Evolutionary conservation across 2,113 vertebrate species (phyloP).

Genomic region (Larimichthys polyactis): DNA sequence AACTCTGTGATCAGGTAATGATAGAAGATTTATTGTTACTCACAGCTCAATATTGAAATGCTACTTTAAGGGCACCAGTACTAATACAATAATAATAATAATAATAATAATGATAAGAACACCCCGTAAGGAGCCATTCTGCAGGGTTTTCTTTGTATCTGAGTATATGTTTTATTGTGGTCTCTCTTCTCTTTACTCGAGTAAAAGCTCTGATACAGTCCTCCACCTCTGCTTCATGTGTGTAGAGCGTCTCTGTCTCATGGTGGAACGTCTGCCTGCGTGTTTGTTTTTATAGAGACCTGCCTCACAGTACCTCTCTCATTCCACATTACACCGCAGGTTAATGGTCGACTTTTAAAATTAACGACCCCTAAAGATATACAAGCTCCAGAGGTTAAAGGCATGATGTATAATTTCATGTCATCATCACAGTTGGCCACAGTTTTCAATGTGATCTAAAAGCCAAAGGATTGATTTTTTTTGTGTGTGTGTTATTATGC

Average conservation of each 20-base stretch:
- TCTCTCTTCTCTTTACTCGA: background rate
- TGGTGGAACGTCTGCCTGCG: conserved; percentile 52
- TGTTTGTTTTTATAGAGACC: conserved; percentile 73
- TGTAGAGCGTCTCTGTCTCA: conserved; percentile 8
- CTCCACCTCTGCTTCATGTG: background rate
- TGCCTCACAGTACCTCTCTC: conserved; percentile 40
- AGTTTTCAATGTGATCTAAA: conserved; percentile 27
- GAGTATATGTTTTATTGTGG: background rate
- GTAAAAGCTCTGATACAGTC: background rate
- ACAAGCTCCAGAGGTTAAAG: conserved; percentile 71
- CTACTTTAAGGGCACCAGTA: background rate
- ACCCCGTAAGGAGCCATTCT: background rate
- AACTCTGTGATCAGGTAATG: background rate
- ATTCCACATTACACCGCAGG: conserved; percentile 66
- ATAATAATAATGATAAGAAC: background rate
- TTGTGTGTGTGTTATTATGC: conserved; percentile 30
- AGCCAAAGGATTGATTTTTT: conserved; percentile 23
- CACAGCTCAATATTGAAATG: background rate
- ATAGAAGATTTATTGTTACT: background rate
- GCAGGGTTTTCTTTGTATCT: background rate
- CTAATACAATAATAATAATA: background rate
- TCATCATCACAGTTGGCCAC: conserved; percentile 44
- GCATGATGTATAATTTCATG: conserved; percentile 66
- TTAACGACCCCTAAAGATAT: conserved; percentile 79
- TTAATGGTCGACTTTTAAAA: conserved; percentile 82